Conservation (phyloP, 2,888 invertebrate species). For the Mantis religiosa region DNA sequence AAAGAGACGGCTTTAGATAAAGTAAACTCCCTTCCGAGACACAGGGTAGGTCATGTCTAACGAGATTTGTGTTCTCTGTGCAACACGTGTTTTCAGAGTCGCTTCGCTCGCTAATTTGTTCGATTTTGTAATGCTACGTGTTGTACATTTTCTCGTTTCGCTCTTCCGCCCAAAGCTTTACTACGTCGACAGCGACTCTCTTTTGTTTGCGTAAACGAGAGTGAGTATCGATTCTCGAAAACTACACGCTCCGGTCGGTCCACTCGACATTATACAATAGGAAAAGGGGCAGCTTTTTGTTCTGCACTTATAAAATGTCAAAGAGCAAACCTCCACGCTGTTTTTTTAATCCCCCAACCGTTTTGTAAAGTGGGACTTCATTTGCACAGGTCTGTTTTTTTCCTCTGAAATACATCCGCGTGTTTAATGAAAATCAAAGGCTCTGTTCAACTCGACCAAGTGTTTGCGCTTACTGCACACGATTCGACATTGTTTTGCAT, state of each 20-base stretch:
- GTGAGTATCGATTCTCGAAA: neutral
- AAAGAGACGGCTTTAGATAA: constrained; percentile 2
- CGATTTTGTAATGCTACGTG: neutral
- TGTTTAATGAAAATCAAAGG: neutral
- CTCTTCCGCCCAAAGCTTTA: neutral
- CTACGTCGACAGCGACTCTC: neutral
- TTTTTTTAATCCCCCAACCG: neutral
- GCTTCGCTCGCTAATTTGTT: neutral
- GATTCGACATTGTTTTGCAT: neutral
- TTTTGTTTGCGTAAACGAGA: neutral
- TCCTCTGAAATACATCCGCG: neutral
- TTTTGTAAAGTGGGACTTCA: neutral
- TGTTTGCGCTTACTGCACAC: neutral
- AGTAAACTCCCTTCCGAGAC: neutral
- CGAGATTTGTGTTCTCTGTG: neutral
- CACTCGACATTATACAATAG: neutral
- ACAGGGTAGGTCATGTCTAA: neutral
- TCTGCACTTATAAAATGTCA: neutral
- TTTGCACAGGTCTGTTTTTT: neutral
- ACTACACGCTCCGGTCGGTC: neutral
- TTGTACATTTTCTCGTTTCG: neutral
- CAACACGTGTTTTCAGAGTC: neutral
- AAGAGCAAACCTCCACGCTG: neutral
- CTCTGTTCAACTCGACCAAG: neutral
- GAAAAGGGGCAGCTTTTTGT: neutral